These are phyloP conservation scores for Emydocephalus ijimae DNA, from an alignment of 2,113 vertebrate species.

Conservation along the genomic window DNA sequence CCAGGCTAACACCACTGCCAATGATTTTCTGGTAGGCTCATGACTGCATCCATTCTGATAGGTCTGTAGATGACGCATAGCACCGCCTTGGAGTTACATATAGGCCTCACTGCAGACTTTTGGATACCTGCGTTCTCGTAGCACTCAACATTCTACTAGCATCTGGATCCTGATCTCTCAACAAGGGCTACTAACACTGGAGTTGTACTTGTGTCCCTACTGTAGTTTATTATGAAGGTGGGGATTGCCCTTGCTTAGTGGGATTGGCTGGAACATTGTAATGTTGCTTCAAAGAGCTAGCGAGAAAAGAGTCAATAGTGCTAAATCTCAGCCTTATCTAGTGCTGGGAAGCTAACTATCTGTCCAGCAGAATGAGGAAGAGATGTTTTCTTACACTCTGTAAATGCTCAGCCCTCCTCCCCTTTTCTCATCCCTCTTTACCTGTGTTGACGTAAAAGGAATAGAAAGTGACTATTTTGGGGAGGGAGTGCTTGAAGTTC, in stretches of 20 bases:
- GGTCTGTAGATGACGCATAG: not conserved
- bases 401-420: not conserved
- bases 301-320: not conserved
- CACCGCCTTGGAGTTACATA: slow-evolving; percentile 1
- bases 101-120: not conserved
- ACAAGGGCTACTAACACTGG: slow-evolving; percentile 10
- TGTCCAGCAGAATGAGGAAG: not conserved
- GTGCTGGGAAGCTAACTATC: not conserved
- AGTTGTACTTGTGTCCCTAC: not conserved
- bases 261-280: not conserved
- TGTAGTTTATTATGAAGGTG: not conserved
- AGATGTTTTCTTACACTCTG: not conserved
- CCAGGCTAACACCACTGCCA: not conserved
- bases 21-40: not conserved
- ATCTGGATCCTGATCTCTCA: not conserved
- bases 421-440: not conserved
- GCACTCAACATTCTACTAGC: slow-evolving; percentile 1
- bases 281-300: not conserved
- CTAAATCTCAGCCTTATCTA: not conserved
- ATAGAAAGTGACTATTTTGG: not conserved
- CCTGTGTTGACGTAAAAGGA: not conserved
- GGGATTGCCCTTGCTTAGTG: not conserved
- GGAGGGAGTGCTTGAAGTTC: not conserved
- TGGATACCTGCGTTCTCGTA: slow-evolving; percentile 5
- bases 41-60: not conserved